These are phyloP conservation scores for Fratercula arctica DNA, from an alignment of 2,797 vertebrate genomes.

Conservation along the genomic window DNA sequence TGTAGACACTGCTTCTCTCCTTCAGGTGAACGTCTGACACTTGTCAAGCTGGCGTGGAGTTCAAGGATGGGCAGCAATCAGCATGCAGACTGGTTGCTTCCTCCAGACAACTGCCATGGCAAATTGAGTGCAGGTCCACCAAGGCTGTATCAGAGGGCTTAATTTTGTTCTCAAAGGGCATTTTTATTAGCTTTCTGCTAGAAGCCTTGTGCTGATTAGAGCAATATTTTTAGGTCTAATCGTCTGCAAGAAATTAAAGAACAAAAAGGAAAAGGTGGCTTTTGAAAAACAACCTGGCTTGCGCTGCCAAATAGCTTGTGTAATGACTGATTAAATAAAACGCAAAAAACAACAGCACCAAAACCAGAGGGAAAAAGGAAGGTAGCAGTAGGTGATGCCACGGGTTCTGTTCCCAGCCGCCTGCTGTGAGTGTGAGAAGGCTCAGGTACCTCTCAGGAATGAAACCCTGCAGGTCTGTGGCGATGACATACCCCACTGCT, in stretches of 20 bases:
- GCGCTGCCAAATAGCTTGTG: not conserved
- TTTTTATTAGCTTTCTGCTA: slow-evolving; percentile 3
- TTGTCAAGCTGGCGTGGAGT: not conserved
- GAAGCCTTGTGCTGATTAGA: not conserved
- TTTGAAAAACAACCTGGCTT: not conserved
- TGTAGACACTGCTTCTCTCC: not conserved
- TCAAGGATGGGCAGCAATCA: not conserved
- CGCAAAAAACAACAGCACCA: not conserved
- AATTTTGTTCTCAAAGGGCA: not conserved
- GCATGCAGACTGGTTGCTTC: not conserved
- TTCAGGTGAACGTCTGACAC: not conserved
- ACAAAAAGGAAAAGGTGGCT: not conserved
- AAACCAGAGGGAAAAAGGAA: not conserved
- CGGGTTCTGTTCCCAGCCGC: not conserved
- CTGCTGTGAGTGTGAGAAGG: not conserved
- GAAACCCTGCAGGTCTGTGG: slow-evolving; percentile 39
- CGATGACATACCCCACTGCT: slow-evolving; percentile 2
- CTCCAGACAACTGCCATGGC: not conserved
- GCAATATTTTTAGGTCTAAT: not conserved
- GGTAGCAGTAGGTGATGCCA: not conserved
- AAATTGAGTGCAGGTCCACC: not conserved
- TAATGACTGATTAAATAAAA: not conserved
- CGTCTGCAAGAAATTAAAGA: not conserved
- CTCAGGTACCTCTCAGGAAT: slow-evolving; percentile 22
- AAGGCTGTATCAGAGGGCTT: not conserved